Evolutionary conservation across 2,113 vertebrate species (phyloP), one percentile per base, ranked within the genome.

Genomic region (Corydoras maculifer): DNA sequence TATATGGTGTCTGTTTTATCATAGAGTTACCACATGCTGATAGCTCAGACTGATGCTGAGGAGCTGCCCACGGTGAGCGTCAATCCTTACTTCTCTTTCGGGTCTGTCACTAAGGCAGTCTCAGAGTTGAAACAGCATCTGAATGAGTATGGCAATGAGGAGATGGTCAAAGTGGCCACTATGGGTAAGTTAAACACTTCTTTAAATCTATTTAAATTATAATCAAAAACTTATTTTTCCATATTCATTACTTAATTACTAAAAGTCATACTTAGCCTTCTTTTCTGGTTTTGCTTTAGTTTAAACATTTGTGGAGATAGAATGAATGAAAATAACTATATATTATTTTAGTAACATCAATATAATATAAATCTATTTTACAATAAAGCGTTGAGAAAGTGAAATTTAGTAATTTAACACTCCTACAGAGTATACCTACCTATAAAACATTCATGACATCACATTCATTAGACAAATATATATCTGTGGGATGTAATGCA

Each of bases 121-220:
- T 91, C 90, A 0, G 89, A 91, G 81, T 84, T 90, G 84, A 91
- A 90, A 4, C 86, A 89, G 77, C 89, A 91, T 68, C 79, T 91
- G 72, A 86, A 82, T n/a, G 90, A 91, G 59, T 89, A 88, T 71
- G 79, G 85, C 82, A 90, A 91, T 0, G 90, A 90, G 0, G 90
- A 91, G 48, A 82, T 89, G 75, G 88, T 89, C 51, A 91, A 90
- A 14, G 88, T 90, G 0, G 88, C 89, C 68, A 88, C 85, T 49
- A 64, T 84, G 54, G 83, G 90, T 90, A 69, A 84, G 86, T 18
- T 8, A 9, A 48, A 7, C 14, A 29, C 31, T 35, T 7, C 13
- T 8, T 9, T 65, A 12, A 30, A 7, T n/a, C 35, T 43, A 43
- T 43, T 43, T 43, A 43, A 43, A 43, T 43, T 43, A 5, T 43